Conservation (phyloP, 2,888 invertebrate species). For the Drosophila austrosaltans region DNA sequence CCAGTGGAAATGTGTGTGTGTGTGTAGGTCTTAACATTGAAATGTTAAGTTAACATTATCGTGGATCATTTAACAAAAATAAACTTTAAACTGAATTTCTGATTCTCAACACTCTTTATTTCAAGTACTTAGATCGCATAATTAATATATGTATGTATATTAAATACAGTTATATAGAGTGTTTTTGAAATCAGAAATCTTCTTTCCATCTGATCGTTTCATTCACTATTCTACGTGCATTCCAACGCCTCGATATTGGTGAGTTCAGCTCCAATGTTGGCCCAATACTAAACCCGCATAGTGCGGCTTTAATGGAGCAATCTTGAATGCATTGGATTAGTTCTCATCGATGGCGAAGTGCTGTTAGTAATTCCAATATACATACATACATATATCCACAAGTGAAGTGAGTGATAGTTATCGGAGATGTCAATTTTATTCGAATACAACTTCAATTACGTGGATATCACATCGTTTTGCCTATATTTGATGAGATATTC, state of each 20-base stretch:
- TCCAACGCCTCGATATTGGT: conserved; percentile 48
- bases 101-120: conserved; percentile 52
- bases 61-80: no score
- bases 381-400: no score
- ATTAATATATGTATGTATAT: not conserved
- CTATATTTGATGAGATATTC: conserved; percentile 59
- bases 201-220: no score
- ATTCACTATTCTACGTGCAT: not conserved
- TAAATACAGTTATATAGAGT: conserved; percentile 46
- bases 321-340: conserved; percentile 55
- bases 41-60: conserved; percentile 37
- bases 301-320: not conserved
- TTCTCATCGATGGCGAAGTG: conserved; percentile 52
- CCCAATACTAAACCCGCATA: not conserved
- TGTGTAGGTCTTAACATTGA: conserved; percentile 39
- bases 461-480: conserved; percentile 43
- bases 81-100: conserved; percentile 17
- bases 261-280: conserved; percentile 52
- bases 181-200: conserved; percentile 26
- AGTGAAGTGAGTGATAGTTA: not conserved
- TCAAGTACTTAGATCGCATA: conserved; percentile 39
- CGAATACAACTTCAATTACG: conserved; percentile 45
- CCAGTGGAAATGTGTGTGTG: not conserved
- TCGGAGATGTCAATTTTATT: not conserved
- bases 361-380: conserved; percentile 20